Percentiles rank a stretch among this genome's conserved stretches.
Evolutionary conservation across 2,888 invertebrate species (phyloP).

Genomic region (Caenorhabditis macrosperma): DNA sequence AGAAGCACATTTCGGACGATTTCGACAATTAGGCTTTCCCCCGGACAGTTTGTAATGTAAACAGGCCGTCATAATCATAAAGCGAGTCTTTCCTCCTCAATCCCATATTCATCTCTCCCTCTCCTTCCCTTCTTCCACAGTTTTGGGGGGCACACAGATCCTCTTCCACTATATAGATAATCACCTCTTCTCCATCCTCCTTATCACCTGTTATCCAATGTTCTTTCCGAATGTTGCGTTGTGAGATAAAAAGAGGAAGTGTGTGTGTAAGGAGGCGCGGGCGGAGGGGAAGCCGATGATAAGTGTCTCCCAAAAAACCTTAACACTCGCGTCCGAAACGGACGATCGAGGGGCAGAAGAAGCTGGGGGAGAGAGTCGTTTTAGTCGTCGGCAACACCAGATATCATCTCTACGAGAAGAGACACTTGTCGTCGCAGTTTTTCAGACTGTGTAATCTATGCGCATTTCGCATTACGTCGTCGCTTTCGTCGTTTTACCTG

Average conservation of each 20-base stretch:
- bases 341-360: constrained; percentile 9
- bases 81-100: constrained; percentile 3
- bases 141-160: not conserved
- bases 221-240: constrained; percentile 7
- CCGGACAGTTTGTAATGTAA: constrained; percentile 40
- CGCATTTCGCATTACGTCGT: constrained; percentile 40
- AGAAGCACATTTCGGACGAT: constrained; percentile 21
- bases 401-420: constrained; percentile 54
- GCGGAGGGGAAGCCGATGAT: constrained; percentile 11
- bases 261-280: constrained; percentile 29
- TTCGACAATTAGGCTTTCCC: constrained; percentile 44
- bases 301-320: constrained; percentile 42
- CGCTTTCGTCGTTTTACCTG: constrained; percentile 15
- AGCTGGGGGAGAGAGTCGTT: constrained; percentile 12
- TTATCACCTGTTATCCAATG: not conserved
- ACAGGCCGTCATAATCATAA: constrained; percentile 54
- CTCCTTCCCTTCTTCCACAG: not conserved
- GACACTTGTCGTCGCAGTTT: constrained; percentile 44
- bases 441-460: constrained; percentile 54
- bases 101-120: not conserved
- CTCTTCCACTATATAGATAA: too few species aligned
- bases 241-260: constrained; percentile 4
- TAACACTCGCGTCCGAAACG: constrained; percentile 48
- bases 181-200: not conserved
- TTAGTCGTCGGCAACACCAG: constrained; percentile 21